A percentile compares a stretch with the other conserved stretches of the same genome.
Evolutionary conservation across 2,797 vertebrate genomes (phyloP).

Genomic region (Hoplostethus mediterraneus): DNA sequence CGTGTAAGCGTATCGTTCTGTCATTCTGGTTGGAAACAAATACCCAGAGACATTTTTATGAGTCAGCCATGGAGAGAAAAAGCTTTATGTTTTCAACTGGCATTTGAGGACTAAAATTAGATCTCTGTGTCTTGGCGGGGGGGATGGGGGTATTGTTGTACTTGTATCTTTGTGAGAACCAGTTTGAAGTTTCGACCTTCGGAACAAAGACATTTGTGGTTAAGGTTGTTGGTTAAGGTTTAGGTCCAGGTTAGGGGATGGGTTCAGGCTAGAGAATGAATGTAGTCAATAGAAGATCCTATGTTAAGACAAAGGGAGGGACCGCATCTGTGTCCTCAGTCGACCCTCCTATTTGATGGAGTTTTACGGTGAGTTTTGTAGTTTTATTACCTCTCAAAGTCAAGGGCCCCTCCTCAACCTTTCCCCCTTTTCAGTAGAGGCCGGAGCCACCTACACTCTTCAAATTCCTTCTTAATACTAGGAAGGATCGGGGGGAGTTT

Average conservation of each 20-base stretch:
- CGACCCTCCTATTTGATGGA: conserved; percentile 25
- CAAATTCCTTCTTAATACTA: too few species aligned
- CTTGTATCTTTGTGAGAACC: background rate
- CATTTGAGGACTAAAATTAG: conserved; percentile 54
- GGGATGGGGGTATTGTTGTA: background rate
- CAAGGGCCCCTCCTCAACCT: conserved; percentile 36
- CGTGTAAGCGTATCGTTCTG: conserved; percentile 5
- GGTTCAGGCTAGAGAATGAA: too few species aligned
- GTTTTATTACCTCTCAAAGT: conserved; percentile 65
- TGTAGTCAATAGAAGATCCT: too few species aligned
- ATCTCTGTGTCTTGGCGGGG: conserved; percentile 26
- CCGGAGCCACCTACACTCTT: too few species aligned
- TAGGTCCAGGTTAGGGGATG: too few species aligned
- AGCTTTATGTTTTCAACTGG: conserved; percentile 43
- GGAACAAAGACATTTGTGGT: too few species aligned
- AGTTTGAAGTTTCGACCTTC: too few species aligned
- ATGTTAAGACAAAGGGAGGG: conserved; percentile 46
- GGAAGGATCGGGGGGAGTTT: too few species aligned
- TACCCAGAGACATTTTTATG: conserved; percentile 53
- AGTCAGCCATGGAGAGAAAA: conserved; percentile 40
- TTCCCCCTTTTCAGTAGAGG: too few species aligned
- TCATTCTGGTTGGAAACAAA: conserved; percentile 39
- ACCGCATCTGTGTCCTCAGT: conserved; percentile 43
- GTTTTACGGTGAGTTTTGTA: conserved; percentile 54
- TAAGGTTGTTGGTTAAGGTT: too few species aligned